These are phyloP conservation scores for Apaloderma vittatum DNA, from an alignment of 2,113 vertebrate species.

Conservation along the genomic window DNA sequence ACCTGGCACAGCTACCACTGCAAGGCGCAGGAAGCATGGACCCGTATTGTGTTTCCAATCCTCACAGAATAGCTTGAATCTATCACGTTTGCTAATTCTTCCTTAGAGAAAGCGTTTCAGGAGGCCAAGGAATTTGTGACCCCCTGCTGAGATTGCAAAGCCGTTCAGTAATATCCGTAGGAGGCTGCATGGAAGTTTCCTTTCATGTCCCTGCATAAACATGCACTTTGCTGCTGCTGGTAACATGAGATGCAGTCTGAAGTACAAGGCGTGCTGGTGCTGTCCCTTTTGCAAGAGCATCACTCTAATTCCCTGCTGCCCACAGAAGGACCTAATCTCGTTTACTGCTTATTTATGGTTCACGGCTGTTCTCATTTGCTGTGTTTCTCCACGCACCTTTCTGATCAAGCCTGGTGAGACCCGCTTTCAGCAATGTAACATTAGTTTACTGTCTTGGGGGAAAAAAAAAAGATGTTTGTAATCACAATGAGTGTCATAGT, in stretches of 20 bases:
- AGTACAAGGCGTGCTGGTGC: neutral
- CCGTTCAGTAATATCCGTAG: neutral
- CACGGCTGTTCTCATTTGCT: neutral
- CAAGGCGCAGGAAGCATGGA: accelerated
- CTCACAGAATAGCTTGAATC: neutral
- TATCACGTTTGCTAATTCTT: neutral
- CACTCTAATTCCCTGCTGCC: neutral
- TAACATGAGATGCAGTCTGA: accelerated
- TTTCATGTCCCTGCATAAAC: neutral
- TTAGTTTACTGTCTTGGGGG: neutral
- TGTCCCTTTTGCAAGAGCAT: neutral
- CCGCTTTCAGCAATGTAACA: neutral
- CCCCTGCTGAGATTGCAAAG: neutral
- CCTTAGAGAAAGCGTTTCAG: neutral
- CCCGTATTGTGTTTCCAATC: accelerated
- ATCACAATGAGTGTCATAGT: neutral
- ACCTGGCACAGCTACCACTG: neutral
- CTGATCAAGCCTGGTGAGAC: neutral
- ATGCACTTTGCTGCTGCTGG: neutral
- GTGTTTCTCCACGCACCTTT: neutral
- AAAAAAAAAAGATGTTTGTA: neutral
- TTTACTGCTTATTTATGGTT: neutral
- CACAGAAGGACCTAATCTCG: neutral
- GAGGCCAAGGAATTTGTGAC: neutral
- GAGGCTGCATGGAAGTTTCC: neutral